Percentiles rank a stretch among this genome's conserved stretches.
These are phyloP conservation scores for Limnephilus auricula DNA, from an alignment of 2,888 invertebrate species.

Conservation along the genomic window DNA sequence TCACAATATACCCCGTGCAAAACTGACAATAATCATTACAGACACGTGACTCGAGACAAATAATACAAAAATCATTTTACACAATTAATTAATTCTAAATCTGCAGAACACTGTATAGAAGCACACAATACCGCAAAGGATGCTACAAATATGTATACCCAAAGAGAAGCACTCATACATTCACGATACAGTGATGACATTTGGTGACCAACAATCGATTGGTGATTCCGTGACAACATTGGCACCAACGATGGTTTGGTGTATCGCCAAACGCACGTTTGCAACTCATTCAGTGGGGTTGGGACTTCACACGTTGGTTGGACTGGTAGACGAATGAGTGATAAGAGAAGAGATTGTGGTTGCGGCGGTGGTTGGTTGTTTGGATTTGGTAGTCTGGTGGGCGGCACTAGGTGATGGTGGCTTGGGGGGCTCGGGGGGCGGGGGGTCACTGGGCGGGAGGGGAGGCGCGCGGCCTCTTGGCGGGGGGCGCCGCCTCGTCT, in stretches of 20 bases:
- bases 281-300: neutral
- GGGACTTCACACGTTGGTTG: neutral
- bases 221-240: too few relatives aligned
- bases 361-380: neutral
- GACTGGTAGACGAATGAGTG: neutral
- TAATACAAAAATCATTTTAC: neutral
- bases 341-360: neutral
- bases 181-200: too few relatives aligned
- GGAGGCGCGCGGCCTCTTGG: constrained; percentile 77
- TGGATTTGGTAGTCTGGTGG: constrained; percentile 71
- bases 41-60: neutral
- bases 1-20: neutral
- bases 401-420: constrained; percentile 69
- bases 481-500: constrained; percentile 71
- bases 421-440: constrained; percentile 70
- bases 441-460: constrained; percentile 71
- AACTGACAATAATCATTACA: neutral
- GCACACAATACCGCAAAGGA: neutral
- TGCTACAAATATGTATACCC: neutral
- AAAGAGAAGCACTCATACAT: too few relatives aligned
- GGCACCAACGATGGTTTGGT: neutral
- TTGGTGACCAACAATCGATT: too few relatives aligned
- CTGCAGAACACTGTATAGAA: neutral
- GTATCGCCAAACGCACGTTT: neutral
- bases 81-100: neutral